Evolutionary conservation across 2,888 invertebrate species (phyloP), one percentile per base, ranked within the genome.

Genomic region (Julus scandinavius): DNA sequence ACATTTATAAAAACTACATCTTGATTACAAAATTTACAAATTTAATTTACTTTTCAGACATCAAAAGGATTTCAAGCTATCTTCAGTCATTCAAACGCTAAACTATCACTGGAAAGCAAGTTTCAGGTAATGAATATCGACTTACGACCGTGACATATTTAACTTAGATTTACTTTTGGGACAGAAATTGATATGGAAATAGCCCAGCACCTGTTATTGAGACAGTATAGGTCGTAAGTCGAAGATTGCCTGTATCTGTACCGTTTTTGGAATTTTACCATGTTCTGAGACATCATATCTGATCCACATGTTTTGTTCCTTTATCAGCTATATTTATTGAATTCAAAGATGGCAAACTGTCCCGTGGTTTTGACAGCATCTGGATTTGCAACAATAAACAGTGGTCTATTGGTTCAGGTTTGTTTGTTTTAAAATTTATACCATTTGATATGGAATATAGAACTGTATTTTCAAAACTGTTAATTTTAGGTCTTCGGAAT

Each of bases 251-350:
- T 29, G 29, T 29, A 29, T 29, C 29, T 29, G 29, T 1, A 29
- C 29, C 29, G 29, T 29, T 29, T 29, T 29, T 29, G 29, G 29
- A 29, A 29, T 29, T 29, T 29, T 29, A 29, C 29, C 29, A 29
- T 29, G 29, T 29, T 29, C 29, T 29, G 29, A 29, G 29, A 29
- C 29, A 29, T 29, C 29, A 29, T 29, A 29, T 29, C 29, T 29
- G 29, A 15, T 80, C 9, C 17, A 49, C 13, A 50, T 50, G 11
- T 80, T 80, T 38, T 80, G 4, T 80, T 80, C 17, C 0, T 84
- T 58, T 29, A 0, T 85, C 20, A 85, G 85, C 85, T 85, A n/a
- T 45, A 50, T 50, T 85, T 85, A n/a, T 45, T 85, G 85, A 50
- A 17, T 29, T 45, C n/a, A 4, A 85, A 49, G 29, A 85, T 85